Evolutionary conservation across 1,140 invertebrate genomes (phyloP), one percentile per base, ranked within the genome.

Genomic region (Plodia interpunctella): DNA sequence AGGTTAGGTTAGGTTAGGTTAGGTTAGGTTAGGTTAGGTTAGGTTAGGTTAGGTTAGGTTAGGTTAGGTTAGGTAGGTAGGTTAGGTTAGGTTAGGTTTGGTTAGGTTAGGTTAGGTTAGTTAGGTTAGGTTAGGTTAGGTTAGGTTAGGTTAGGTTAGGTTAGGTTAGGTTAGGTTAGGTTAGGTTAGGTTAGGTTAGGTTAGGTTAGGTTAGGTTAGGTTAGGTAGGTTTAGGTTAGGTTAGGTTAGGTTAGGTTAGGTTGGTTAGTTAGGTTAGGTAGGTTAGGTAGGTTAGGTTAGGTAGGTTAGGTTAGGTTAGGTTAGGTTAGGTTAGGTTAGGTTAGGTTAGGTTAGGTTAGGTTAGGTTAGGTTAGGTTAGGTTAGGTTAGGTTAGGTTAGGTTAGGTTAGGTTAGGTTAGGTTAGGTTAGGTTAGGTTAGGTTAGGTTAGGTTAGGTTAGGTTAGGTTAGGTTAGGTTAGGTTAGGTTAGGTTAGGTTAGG

Each of bases 221-320:
- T n/a, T 21, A 17, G 61, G 51, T 51, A 58, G 50, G 50, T 20
- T 54, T 55, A 30, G 57, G 55, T 56, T 63, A 50, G 44, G 56
- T 49, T 57, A 57, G 38, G 38, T 57, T 57, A 49, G 56, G 44
- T 49, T 49, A 28, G 2, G 38, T 49, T 57, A 50, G 20, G 56
- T 57, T 49, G 28, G 60, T 30, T 58, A 58, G 55, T 57, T 62
- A 62, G 60, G 60, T 62, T 58, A 62, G 60, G 60, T 58, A 55
- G 60, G 58, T 58, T 25, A 25, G 67, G 63, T 67, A 65, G 68
- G 71, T 69, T 78, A 69, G 72, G 74, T 77, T 77, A 72, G 68
- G 72, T 77, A 63, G 70, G 66, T 71, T 71, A 67, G 72, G 72
- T 75, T 66, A 66, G 67, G 74, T 76, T 77, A 67, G 68, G 72